Evolutionary conservation across 2,888 invertebrate genomes (phyloP).

Genomic region (Hermaeophaga mercurialis): DNA sequence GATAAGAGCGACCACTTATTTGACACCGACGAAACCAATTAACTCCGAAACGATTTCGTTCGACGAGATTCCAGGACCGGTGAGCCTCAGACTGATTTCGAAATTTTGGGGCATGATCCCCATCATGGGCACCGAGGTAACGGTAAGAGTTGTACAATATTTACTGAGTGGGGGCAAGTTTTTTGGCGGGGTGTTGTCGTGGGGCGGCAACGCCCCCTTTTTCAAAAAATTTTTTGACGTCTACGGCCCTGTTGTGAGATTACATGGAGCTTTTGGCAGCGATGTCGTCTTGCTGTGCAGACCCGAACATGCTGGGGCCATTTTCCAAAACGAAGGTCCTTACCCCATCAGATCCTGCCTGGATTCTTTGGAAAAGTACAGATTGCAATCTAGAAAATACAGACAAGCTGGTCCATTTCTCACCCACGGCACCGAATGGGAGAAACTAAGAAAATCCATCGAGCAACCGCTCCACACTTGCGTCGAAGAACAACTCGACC

Average conservation of each 20-base stretch:
- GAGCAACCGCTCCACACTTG: constrained; percentile 54
- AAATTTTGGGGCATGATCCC: constrained; percentile 66
- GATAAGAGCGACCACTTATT: constrained; percentile 2
- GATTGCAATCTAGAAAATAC: constrained; percentile 63
- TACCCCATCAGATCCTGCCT: constrained; percentile 66
- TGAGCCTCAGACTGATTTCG: constrained; percentile 63
- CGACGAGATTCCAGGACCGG: constrained; percentile 70
- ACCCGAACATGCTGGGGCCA: constrained; percentile 68
- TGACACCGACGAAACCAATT: neutral
- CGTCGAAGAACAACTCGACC: constrained; percentile 56
- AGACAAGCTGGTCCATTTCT: constrained; percentile 64
- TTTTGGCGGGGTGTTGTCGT: constrained; percentile 56
- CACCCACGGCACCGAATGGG: constrained; percentile 65
- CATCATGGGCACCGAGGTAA: constrained; percentile 66
- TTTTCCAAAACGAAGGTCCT: constrained; percentile 66
- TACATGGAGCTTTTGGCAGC: constrained; percentile 67
- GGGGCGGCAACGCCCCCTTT: constrained; percentile 58
- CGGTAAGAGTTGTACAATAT: constrained; percentile 60
- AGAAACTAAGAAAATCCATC: constrained; percentile 61
- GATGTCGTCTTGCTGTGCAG: constrained; percentile 68
- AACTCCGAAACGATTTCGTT: constrained; percentile 53
- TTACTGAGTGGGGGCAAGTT: constrained; percentile 62
- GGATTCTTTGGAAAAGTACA: constrained; percentile 69
- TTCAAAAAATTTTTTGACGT: constrained; percentile 58
- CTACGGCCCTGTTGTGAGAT: constrained; percentile 70